Conservation (phyloP, 1,140 invertebrate species). For the Saxidomus purpurata region DNA sequence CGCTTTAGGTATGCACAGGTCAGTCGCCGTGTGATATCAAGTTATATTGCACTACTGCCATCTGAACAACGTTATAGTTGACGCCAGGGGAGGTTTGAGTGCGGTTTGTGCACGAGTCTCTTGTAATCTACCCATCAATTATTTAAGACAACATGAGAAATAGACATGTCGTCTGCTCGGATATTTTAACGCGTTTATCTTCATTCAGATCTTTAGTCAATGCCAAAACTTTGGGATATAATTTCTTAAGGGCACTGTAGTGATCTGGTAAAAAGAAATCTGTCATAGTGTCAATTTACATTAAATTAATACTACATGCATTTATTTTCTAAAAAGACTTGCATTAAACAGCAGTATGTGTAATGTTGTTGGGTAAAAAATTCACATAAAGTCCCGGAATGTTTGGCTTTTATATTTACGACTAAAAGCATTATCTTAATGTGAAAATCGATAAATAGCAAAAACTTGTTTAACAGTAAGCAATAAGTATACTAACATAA, state of each 20-base stretch:
- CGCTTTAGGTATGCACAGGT: background rate
- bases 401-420: too few relatives aligned
- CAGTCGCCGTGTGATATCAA: background rate
- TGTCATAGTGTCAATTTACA: background rate
- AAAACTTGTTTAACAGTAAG: constrained; percentile 9
- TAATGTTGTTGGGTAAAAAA: too few relatives aligned
- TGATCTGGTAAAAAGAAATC: constrained; percentile 10
- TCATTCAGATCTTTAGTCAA: constrained; percentile 19
- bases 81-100: constrained; percentile 3
- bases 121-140: constrained; percentile 4
- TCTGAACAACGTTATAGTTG: constrained; percentile 6
- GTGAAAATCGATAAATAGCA: constrained; percentile 37
- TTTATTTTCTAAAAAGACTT: too few relatives aligned
- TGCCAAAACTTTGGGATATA: constrained; percentile 30
- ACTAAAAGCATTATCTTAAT: background rate
- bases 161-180: constrained; percentile 17
- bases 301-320: background rate
- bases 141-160: constrained; percentile 16
- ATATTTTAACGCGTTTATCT: constrained; percentile 15
- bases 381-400: too few relatives aligned
- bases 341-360: too few relatives aligned
- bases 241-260: constrained; percentile 9
- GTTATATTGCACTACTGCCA: background rate
- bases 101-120: constrained; percentile 18
- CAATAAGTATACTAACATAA: too few relatives aligned